Percentiles rank a stretch among this genome's conserved stretches.
Evolutionary conservation across 2,888 invertebrate species (phyloP).

Genomic region (Apantesis nais): DNA sequence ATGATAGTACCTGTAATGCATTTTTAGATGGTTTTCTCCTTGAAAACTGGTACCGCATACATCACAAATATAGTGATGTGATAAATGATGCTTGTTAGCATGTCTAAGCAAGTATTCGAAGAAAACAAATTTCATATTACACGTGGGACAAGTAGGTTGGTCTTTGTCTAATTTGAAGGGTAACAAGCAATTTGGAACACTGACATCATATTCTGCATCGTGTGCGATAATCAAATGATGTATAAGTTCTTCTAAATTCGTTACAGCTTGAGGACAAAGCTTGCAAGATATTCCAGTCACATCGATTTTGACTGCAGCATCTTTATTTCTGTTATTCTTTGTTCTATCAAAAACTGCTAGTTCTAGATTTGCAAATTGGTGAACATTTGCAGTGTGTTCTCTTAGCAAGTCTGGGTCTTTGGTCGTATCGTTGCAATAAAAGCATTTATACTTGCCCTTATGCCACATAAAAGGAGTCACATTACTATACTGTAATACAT

Average conservation of each 20-base stretch:
- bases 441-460: conserved; percentile 75
- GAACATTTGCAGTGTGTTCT: conserved; percentile 65
- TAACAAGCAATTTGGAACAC: conserved; percentile 74
- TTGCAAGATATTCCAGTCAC: conserved; percentile 72
- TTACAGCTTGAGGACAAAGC: conserved; percentile 63
- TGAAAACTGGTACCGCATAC: conserved; percentile 80
- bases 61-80: conserved; percentile 80
- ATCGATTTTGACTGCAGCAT: conserved; percentile 80
- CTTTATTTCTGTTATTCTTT: conserved; percentile 76
- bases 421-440: conserved; percentile 74
- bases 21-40: conserved; percentile 78
- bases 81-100: conserved; percentile 76
- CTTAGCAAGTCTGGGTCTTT: conserved; percentile 68
- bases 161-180: conserved; percentile 77
- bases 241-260: conserved; percentile 72
- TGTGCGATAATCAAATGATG: conserved; percentile 79
- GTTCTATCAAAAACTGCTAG: conserved; percentile 73
- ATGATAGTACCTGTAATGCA: conserved; percentile 80
- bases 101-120: conserved; percentile 77
- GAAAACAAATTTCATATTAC: conserved; percentile 75
- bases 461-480: conserved; percentile 80
- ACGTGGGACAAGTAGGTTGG: conserved; percentile 74
- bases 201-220: conserved; percentile 77
- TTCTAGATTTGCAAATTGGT: conserved; percentile 72
- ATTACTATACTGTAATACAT: conserved; percentile 75